Evolutionary conservation across 1,140 invertebrate genomes (phyloP).

Genomic region (Helicoverpa zea): DNA sequence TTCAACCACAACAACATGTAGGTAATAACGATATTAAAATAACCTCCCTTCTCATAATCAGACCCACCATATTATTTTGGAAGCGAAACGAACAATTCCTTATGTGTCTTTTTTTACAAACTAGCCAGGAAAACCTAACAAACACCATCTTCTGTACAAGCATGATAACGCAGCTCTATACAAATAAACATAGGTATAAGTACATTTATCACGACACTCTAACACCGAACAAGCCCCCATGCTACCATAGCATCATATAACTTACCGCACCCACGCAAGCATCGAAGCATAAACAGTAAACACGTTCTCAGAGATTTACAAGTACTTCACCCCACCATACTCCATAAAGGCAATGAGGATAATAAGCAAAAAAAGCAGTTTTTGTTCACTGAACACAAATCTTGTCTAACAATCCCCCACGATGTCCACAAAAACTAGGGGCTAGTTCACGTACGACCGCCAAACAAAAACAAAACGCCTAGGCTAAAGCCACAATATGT

Average conservation of each 20-base stretch:
- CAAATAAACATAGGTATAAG: neutral
- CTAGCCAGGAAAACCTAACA: too few relatives aligned
- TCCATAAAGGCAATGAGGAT: slow-evolving; percentile 49
- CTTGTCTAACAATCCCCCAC: slow-evolving; percentile 52
- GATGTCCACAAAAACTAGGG: slow-evolving; percentile 55
- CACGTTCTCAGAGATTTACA: slow-evolving; percentile 19
- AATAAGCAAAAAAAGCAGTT: slow-evolving; percentile 52
- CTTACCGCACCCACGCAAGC: slow-evolving; percentile 4
- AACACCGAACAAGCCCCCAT: neutral
- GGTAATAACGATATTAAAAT: too few relatives aligned
- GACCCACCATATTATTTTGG: too few relatives aligned
- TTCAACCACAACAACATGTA: too few relatives aligned
- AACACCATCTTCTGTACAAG: too few relatives aligned
- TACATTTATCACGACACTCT: neutral
- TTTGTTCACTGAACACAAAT: slow-evolving; percentile 62
- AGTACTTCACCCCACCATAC: slow-evolving; percentile 26
- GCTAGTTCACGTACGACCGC: slow-evolving; percentile 50
- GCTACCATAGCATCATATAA: slow-evolving; percentile 5
- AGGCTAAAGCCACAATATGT: slow-evolving; percentile 61
- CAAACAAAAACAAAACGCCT: slow-evolving; percentile 57
- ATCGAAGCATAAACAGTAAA: slow-evolving; percentile 27
- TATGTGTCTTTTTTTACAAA: too few relatives aligned
- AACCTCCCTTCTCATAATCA: too few relatives aligned
- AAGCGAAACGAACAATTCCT: too few relatives aligned
- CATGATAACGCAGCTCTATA: neutral